Percentiles rank a stretch among this genome's conserved stretches.
phyloP scores from a whole-genome alignment of 2,113 vertebrate species.

The Dromiciops gliroides region DNA sequence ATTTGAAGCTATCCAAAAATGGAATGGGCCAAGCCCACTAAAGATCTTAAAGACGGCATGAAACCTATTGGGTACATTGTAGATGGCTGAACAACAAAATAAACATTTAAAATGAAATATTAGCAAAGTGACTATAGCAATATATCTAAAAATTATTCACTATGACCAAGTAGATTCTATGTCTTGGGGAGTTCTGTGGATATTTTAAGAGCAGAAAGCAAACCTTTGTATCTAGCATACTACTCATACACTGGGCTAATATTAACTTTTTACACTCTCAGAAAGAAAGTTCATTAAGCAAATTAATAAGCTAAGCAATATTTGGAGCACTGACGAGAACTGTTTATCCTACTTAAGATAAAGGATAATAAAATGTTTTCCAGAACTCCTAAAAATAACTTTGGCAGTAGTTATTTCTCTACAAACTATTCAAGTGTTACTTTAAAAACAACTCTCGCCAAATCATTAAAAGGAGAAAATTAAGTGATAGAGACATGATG shows the following conservation, averaged over 20 bases:
- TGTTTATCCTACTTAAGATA: background rate
- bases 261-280: background rate
- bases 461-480: background rate
- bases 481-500: background rate
- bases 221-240: background rate
- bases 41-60: background rate
- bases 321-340: background rate
- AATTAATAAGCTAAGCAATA: background rate
- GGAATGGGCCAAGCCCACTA: background rate
- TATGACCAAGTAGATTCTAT: no score
- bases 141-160: no score
- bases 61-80: background rate
- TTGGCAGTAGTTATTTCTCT: background rate
- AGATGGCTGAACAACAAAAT: no score
- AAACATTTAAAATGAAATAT: no score
- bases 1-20: background rate
- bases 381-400: background rate
- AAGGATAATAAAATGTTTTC: background rate
- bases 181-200: background rate
- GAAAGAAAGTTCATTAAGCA: background rate
- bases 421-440: background rate
- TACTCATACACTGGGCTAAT: background rate
- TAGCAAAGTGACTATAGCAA: no score
- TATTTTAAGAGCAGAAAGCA: background rate
- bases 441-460: background rate